These are phyloP conservation scores for Eulimnadia texana DNA, from an alignment of 1,140 invertebrate genomes.

Conservation along the genomic window DNA sequence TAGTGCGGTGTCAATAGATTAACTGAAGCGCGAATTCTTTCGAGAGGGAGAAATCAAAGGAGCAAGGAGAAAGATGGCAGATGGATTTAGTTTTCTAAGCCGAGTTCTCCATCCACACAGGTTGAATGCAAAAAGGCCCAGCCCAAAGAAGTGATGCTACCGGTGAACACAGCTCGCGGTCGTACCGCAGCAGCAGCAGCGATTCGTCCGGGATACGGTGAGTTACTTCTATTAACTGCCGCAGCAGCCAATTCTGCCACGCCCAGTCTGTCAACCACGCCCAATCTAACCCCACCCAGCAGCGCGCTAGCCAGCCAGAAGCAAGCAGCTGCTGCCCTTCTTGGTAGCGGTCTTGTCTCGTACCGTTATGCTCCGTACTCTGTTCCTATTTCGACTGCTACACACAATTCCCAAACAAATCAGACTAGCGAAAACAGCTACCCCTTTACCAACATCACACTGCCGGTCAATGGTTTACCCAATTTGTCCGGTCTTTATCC, in stretches of 20 bases:
- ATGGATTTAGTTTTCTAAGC: too few relatives aligned
- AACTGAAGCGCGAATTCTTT: too few relatives aligned
- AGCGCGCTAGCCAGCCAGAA: not conserved
- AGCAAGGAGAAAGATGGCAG: too few relatives aligned
- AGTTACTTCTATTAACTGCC: slow-evolving; percentile 70
- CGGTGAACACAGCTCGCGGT: slow-evolving; percentile 82
- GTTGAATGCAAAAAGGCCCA: slow-evolving; percentile 99
- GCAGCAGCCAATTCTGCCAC: slow-evolving; percentile 16
- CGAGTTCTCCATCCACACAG: too few relatives aligned
- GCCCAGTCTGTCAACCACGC: slow-evolving; percentile 6
- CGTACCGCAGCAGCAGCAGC: slow-evolving; percentile 50
- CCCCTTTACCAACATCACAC: not conserved
- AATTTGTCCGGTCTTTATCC: not conserved
- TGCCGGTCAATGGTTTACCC: not conserved
- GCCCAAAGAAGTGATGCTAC: slow-evolving; percentile 98
- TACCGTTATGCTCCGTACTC: slow-evolving; percentile 45
- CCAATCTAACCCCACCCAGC: not conserved
- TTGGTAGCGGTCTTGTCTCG: slow-evolving; percentile 26
- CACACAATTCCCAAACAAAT: slow-evolving; percentile 8
- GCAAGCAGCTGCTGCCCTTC: slow-evolving; percentile 11
- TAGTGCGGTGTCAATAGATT: too few relatives aligned
- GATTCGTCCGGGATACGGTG: slow-evolving; percentile 77
- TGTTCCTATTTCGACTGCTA: slow-evolving; percentile 23
- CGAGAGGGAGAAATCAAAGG: too few relatives aligned
- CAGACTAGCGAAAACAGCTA: slow-evolving; percentile 18